These are phyloP conservation scores for Napeogenes inachia DNA, from an alignment of 2,888 invertebrate species.

Conservation along the genomic window DNA sequence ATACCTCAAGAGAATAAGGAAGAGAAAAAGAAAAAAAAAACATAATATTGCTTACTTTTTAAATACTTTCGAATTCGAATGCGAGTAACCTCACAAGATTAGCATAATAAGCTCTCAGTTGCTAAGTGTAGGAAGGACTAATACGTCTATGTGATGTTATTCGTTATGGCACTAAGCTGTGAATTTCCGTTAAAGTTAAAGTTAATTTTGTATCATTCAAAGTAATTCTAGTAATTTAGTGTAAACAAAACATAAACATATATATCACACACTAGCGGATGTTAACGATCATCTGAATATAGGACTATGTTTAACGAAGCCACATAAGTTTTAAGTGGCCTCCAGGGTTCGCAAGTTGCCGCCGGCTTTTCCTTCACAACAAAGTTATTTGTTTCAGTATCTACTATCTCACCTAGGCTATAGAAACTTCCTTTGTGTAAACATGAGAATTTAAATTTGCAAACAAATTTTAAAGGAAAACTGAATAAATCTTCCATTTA, in stretches of 20 bases:
- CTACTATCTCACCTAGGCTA: slow-evolving; percentile 47
- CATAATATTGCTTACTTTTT: no score
- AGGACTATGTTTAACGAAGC: slow-evolving; percentile 59
- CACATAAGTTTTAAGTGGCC: slow-evolving; percentile 75
- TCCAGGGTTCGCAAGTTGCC: slow-evolving; percentile 59
- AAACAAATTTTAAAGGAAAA: slow-evolving; percentile 19
- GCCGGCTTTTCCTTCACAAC: slow-evolving; percentile 64
- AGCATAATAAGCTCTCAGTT: no score
- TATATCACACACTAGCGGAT: slow-evolving; percentile 13
- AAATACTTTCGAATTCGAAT: no score
- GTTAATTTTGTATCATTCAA: no score
- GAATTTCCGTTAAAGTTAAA: no score
- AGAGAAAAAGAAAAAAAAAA: no score
- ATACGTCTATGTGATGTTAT: no score
- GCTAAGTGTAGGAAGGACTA: no score
- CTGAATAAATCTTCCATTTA: slow-evolving; percentile 19
- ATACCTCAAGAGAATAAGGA: no score
- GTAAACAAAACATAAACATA: slow-evolving; percentile 7
- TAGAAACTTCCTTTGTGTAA: slow-evolving; percentile 44
- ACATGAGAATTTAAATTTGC: slow-evolving; percentile 19
- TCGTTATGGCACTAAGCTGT: no score
- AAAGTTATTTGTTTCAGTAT: slow-evolving; percentile 67
- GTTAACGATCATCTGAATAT: slow-evolving; percentile 21
- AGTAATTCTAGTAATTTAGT: no score
- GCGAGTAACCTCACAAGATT: no score